Evolutionary conservation across 1,140 invertebrate species (phyloP).

Genomic region (Aleiodes sp.): DNA sequence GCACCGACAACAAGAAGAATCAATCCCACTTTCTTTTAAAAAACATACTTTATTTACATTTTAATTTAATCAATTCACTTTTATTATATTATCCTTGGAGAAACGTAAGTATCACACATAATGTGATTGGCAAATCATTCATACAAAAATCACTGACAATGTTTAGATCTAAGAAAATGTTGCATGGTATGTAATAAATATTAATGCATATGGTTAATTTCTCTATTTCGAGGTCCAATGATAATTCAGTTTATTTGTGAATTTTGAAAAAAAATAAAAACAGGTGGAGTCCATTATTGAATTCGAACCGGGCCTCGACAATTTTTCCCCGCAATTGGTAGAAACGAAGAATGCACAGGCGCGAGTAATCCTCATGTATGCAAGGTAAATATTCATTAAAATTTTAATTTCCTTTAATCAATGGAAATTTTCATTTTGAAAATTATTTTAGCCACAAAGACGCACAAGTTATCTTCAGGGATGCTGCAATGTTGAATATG

Average conservation of each 20-base stretch:
- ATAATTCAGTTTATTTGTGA: neutral
- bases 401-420: constrained; percentile 19
- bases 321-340: constrained; percentile 80
- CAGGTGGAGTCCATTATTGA: constrained; percentile 90
- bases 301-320: constrained; percentile 85
- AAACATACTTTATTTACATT: neutral
- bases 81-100: neutral
- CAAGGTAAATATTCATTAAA: constrained; percentile 75
- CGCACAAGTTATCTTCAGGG: constrained; percentile 88
- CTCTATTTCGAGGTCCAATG: no score
- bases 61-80: neutral
- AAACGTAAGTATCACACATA: neutral
- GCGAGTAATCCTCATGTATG: constrained; percentile 92
- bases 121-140: neutral
- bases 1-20: neutral
- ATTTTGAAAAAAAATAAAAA: constrained; percentile 12
- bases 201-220: no score
- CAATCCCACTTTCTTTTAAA: neutral
- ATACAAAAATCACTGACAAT: neutral
- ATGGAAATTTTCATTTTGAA: constrained; percentile 19
- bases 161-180: neutral
- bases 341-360: constrained; percentile 87
- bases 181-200: neutral
- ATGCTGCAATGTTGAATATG: constrained; percentile 88
- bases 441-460: constrained; percentile 81